Base-by-base conservation (phyloP, 2,797 vertebrate species). In the Poeciliopsis presidionis region DNA sequence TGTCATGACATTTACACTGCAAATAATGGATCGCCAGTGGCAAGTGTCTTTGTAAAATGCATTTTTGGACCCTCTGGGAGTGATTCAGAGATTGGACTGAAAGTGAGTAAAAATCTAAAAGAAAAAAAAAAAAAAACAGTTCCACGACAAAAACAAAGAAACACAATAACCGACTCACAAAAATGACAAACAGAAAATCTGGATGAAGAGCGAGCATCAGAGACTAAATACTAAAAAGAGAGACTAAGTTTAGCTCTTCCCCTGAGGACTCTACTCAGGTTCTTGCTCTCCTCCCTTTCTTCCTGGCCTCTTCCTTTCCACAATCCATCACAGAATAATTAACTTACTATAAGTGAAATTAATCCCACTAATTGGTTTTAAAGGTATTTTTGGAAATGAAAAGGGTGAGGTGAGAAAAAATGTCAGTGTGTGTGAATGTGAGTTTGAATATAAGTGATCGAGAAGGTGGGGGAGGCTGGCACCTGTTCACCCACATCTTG, bases 291-390 rank as follows among this genome's bases (percentile, higher is more conserved):
- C 77, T 89, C 88, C 79, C 76, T 86, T 67, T 88, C 89, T 92
- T 93, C 90, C 89, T 91, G 90, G 83, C 86, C 87, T 88, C 90
- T 90, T 94, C 88, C 90, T 91, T 90, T 88, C 88, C 90, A 91
- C 92, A 89, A 95, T 94, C 92, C 94, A 94, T 95, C 92, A 91
- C 92, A 93, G 96, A 95, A 96, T 96, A 96, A 96, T 96, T 94
- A 96, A 96, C 94, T 95, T 93, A 93, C 95, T 96, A 96, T 96
- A 95, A 95, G 94, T 96, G 95, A 96, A 96, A 96, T 96, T 95
- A 95, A 96, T 96, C 96, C 95, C 92, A 93, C 94, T 96, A 96
- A 96, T 96, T 96, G 94, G 95, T 93, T 95, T 94, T 92, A 92
- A 86, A 90, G 89, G 85, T 94, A 94, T 94, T 94, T 94, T 93